Conservation (phyloP, 2,888 invertebrate species). For the Buathra laborator region DNA sequence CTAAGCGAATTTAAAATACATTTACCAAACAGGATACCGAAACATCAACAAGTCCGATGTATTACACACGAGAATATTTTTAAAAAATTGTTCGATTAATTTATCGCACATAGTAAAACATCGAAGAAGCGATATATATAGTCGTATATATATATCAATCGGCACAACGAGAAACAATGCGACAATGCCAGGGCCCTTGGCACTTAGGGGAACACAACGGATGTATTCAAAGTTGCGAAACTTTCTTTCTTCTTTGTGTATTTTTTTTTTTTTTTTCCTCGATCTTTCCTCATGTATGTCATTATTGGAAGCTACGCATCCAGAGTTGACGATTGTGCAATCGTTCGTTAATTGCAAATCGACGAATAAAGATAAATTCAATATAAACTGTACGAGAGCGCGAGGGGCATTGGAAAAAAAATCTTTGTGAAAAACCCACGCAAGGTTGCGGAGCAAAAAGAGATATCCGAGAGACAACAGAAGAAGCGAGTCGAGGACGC, state of each 20-base stretch:
- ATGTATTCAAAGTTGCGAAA: neutral
- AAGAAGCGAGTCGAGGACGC: neutral
- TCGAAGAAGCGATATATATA: constrained; percentile 32
- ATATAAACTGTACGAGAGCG: neutral
- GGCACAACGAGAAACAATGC: neutral
- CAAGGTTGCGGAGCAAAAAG: neutral
- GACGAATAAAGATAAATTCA: neutral
- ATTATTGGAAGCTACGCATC: neutral
- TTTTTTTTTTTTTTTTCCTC: neutral
- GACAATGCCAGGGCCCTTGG: constrained; percentile 5
- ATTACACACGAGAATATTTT: constrained; percentile 35
- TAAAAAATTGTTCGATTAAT: constrained; percentile 2
- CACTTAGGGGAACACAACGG: neutral
- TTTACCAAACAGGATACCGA: constrained; percentile 49
- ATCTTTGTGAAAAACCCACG: neutral
- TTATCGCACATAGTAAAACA: neutral
- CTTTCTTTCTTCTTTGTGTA: neutral
- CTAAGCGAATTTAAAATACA: constrained; percentile 38
- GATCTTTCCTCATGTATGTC: neutral
- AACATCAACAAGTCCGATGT: neutral
- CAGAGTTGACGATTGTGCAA: neutral
- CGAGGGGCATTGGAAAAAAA: neutral
- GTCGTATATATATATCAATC: neutral
- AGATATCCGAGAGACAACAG: neutral
- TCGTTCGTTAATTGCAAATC: neutral